Conservation (phyloP, 2,113 vertebrate genomes). For the Syrrhaptes paradoxus region DNA sequence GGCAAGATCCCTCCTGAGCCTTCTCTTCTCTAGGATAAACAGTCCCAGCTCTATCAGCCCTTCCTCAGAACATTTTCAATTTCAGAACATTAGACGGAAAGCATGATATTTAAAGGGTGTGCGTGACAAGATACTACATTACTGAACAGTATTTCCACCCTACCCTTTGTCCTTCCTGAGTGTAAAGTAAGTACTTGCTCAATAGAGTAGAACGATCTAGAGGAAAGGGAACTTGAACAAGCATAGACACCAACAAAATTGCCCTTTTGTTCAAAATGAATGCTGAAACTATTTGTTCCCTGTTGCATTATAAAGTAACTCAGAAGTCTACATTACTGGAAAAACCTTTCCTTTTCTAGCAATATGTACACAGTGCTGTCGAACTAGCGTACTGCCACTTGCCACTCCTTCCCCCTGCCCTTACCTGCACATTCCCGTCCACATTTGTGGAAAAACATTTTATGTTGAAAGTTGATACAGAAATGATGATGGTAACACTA, state of each 20-base stretch:
- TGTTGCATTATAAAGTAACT: not conserved
- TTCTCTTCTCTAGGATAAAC: not conserved
- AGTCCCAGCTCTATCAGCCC: not conserved
- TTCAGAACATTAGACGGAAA: not conserved
- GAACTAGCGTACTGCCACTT: not conserved
- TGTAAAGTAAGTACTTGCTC: not conserved
- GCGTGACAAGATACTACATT: not conserved
- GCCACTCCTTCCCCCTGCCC: too few relatives aligned
- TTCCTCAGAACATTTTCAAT: not conserved
- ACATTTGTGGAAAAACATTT: not conserved
- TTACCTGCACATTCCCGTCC: not conserved
- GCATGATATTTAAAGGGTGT: not conserved
- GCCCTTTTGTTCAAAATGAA: not conserved
- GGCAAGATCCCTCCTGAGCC: not conserved
- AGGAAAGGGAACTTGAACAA: not conserved
- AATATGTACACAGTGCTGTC: not conserved
- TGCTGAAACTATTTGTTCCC: not conserved
- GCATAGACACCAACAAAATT: not conserved
- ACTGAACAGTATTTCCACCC: not conserved
- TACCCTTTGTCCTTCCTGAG: not conserved
- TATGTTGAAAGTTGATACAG: not conserved
- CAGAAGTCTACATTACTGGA: not conserved
- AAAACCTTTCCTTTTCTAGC: not conserved
- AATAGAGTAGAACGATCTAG: not conserved
- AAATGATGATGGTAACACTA: not conserved